Evolutionary conservation across 1,140 invertebrate species (phyloP).

Genomic region (Diprion similis): DNA sequence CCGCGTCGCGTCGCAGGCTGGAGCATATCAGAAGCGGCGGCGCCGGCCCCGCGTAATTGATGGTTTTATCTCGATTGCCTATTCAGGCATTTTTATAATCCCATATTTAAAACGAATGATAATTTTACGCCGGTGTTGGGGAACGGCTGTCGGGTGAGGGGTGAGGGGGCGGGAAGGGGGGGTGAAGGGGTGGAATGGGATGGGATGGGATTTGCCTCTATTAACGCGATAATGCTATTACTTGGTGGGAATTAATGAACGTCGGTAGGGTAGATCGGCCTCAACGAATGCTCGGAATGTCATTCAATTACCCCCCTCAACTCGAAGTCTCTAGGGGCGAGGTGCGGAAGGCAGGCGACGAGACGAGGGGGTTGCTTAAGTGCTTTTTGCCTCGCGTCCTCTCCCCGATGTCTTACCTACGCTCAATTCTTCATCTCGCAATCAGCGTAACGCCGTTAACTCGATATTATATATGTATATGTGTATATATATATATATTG

Average conservation of each 20-base stretch:
- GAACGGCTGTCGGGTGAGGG: too few relatives aligned
- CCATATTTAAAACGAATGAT: background rate
- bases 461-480: too few relatives aligned
- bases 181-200: background rate
- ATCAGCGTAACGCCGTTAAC: too few relatives aligned
- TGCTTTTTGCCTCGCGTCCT: background rate
- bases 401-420: background rate
- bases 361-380: background rate
- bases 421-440: background rate
- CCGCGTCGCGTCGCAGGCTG: background rate
- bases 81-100: slow-evolving; percentile 17
- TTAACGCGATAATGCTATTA: background rate
- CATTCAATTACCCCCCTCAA: too few relatives aligned
- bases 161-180: background rate
- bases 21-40: background rate
- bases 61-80: slow-evolving; percentile 12
- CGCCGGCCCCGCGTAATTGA: background rate
- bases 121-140: background rate
- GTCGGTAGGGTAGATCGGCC: background rate
- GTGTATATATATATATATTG: too few relatives aligned
- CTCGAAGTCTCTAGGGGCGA: too few relatives aligned
- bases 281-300: too few relatives aligned
- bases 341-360: background rate
- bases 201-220: background rate
- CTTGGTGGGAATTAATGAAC: background rate